Evolutionary conservation across 2,797 vertebrate species (phyloP).

Genomic region (Caiman crocodilus): DNA sequence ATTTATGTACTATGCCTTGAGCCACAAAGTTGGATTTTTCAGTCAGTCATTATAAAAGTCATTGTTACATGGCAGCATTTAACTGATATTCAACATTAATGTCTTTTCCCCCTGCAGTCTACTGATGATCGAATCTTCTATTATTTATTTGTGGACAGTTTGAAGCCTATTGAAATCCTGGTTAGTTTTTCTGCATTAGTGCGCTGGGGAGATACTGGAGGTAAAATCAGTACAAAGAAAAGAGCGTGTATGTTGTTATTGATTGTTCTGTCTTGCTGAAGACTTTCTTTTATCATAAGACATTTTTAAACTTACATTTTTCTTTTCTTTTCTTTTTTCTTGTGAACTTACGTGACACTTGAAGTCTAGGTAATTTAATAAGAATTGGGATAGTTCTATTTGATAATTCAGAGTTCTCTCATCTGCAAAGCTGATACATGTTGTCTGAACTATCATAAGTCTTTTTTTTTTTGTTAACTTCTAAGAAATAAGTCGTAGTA

Average conservation of each 20-base stretch:
- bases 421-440: not conserved
- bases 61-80: not conserved
- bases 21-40: not conserved
- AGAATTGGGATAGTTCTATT: not conserved
- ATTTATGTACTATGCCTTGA: not conserved
- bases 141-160: slow-evolving; percentile 91
- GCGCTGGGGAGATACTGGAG: slow-evolving; percentile 82
- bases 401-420: not conserved
- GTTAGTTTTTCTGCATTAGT: slow-evolving; percentile 91
- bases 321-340: not conserved
- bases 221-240: slow-evolving; percentile 77
- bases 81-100: not conserved
- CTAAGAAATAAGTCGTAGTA: not conserved
- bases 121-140: slow-evolving; percentile 81
- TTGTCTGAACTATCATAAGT: not conserved
- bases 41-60: not conserved
- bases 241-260: not conserved
- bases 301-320: not conserved
- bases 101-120: slow-evolving; percentile 74
- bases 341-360: not conserved
- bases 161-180: slow-evolving; percentile 87
- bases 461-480: not conserved
- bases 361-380: not conserved
- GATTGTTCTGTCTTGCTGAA: not conserved
- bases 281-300: not conserved